Evolutionary conservation across 2,888 invertebrate genomes (phyloP), one percentile per base, ranked within the genome.

Genomic region (Melangyna quadrimaculata): DNA sequence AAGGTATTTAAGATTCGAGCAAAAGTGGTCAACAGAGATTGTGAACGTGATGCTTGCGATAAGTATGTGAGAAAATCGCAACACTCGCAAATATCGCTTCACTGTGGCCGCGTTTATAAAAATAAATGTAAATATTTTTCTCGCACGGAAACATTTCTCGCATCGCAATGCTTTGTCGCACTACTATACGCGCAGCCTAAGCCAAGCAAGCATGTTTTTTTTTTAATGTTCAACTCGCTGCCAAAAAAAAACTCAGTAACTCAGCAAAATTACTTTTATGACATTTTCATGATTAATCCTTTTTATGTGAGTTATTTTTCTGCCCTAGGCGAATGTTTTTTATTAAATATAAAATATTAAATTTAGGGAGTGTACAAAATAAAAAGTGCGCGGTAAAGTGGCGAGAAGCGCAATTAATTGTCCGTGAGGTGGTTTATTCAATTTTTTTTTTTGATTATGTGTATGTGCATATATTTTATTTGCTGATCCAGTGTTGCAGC

Each of bases 371-470:
- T 32, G n/a, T n/a, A n/a, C 32, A 37, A 14, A 69, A n/a, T n/a
- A 55, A 43, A 61, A 61, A 65, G 59, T 67, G 17, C 19, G 71
- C 69, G 72, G 27, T 69, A 72, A 72, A 82, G 57, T 72, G 72
- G 72, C 78, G 71, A 81, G 78, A 53, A 53, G 70, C 27, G 71
- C 65, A 82, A 78, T 82, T 73, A 78, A 82, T 78, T 78, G 73
- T 59, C 82, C 65, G 61, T 82, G 29, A 78, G 71, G 72, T 69
- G 65, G 78, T 78, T 67, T 80, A 69, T 69, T 22, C n/a, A 12
- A 12, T 19, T 17, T 55, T 70, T 80, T 69, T 55, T 35, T 75
- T 48, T 48, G n/a, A n/a, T n/a, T n/a, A n/a, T n/a, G n/a, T n/a
- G n/a, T n/a, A n/a, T n/a, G 29, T 29, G 10, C 24, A 17, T 27